These are phyloP conservation scores for Augiades crinisus DNA, from an alignment of 2,888 invertebrate species.

Conservation along the genomic window DNA sequence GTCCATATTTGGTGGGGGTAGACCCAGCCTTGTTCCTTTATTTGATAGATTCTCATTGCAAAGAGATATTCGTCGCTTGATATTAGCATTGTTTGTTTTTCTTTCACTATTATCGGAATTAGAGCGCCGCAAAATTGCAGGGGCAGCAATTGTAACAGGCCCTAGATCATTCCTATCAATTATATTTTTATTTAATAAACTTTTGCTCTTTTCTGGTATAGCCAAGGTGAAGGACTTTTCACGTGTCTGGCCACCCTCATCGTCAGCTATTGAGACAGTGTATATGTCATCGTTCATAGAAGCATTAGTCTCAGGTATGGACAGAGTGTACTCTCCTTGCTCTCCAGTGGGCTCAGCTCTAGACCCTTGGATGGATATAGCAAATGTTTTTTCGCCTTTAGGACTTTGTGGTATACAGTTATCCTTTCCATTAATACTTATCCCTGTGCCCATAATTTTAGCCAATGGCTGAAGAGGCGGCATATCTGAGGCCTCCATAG, in stretches of 20 bases:
- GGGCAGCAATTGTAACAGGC: slow-evolving; percentile 60
- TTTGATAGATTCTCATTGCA: slow-evolving; percentile 61
- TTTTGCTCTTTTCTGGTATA: slow-evolving; percentile 74
- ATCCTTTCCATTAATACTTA: slow-evolving; percentile 61
- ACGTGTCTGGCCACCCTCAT: slow-evolving; percentile 60
- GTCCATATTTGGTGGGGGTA: slow-evolving; percentile 40
- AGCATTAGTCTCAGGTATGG: slow-evolving; percentile 76
- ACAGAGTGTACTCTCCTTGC: slow-evolving; percentile 73
- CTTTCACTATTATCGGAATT: slow-evolving; percentile 74
- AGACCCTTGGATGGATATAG: slow-evolving; percentile 69
- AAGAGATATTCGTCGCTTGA: slow-evolving; percentile 70
- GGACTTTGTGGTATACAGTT: slow-evolving; percentile 49
- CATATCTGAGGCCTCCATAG: slow-evolving; percentile 58
- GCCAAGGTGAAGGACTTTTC: slow-evolving; percentile 71
- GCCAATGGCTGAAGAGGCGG: slow-evolving; percentile 70
- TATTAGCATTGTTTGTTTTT: slow-evolving; percentile 55
- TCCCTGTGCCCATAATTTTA: slow-evolving; percentile 40
- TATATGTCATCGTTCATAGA: slow-evolving; percentile 79
- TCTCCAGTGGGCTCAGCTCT: slow-evolving; percentile 75
- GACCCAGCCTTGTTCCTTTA: slow-evolving; percentile 46
- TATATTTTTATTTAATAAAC: slow-evolving; percentile 62
- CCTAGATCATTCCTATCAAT: slow-evolving; percentile 58
- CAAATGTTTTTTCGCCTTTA: slow-evolving; percentile 61
- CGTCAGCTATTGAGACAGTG: slow-evolving; percentile 76
- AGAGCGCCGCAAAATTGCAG: slow-evolving; percentile 71